phyloP scores from a whole-genome alignment of 2,797 vertebrate genomes.

The Sciurus vulgaris region DNA sequence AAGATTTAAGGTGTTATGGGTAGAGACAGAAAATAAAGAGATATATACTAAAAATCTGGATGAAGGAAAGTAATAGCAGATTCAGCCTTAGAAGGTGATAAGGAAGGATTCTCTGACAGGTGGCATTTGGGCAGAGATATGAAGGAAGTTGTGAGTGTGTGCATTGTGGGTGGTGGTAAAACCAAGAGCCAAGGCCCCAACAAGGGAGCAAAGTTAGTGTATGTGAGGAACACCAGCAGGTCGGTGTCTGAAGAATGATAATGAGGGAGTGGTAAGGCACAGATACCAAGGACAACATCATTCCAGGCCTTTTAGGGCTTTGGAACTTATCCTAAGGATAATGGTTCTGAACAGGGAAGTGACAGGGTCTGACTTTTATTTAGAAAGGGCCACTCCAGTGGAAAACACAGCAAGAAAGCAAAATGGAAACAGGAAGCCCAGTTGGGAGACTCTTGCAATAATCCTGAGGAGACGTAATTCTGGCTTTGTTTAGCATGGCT shows the following conservation, averaged over 20 bases:
- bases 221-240: neutral
- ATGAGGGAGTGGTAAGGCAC: neutral
- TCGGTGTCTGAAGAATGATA: neutral
- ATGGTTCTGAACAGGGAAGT: neutral
- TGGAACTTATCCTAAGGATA: neutral
- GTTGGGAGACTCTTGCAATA: neutral
- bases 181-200: neutral
- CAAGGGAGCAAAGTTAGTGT: neutral
- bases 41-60: neutral
- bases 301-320: neutral
- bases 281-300: neutral
- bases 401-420: neutral
- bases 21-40: neutral
- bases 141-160: neutral
- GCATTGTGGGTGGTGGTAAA: neutral
- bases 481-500: neutral
- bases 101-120: neutral
- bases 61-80: neutral
- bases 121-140: neutral
- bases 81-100: neutral
- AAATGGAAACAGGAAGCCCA: neutral
- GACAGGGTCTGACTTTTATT: neutral
- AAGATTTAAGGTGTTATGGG: neutral
- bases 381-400: neutral
- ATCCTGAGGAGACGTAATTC: neutral